Percentiles rank a stretch among this genome's conserved stretches.
Conservation (phyloP, 2,888 invertebrate genomes). For the Nymphalis urticae region DNA sequence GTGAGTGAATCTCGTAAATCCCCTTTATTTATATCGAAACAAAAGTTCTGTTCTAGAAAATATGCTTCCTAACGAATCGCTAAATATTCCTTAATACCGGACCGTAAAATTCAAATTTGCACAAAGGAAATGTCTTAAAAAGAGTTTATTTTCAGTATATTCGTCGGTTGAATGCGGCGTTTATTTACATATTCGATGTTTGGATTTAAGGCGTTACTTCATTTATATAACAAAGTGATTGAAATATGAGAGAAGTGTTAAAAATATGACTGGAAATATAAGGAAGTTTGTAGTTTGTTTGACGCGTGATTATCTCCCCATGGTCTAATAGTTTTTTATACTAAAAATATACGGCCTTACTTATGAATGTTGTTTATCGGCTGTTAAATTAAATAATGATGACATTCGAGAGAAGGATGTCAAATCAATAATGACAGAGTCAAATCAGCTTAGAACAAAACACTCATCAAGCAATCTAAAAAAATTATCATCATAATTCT, state of each 20-base stretch:
- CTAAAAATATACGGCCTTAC: too few species aligned
- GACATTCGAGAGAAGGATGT: too few species aligned
- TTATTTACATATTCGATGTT: constrained; percentile 44
- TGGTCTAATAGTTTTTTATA: too few species aligned
- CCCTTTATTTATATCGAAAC: constrained; percentile 16
- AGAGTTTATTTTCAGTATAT: constrained; percentile 10
- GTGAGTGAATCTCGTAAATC: constrained; percentile 21
- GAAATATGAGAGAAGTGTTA: constrained; percentile 27
- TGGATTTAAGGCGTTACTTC: constrained; percentile 39
- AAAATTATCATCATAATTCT: too few species aligned
- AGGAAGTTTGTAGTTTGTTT: constrained; percentile 6
- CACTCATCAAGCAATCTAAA: too few species aligned
- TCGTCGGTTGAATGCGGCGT: constrained; percentile 16
- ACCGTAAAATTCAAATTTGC: constrained; percentile 24
- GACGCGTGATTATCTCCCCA: too few species aligned
- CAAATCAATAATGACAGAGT: too few species aligned
- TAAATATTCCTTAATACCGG: constrained; percentile 25
- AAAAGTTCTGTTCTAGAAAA: constrained; percentile 15
- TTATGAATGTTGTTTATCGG: too few species aligned
- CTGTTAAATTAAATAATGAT: too few species aligned
- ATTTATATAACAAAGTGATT: constrained; percentile 41
- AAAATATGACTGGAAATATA: constrained; percentile 23
- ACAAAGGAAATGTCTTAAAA: constrained; percentile 11
- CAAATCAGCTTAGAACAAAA: too few species aligned
- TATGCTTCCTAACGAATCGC: constrained; percentile 6